Conservation (phyloP, 30 jellyfish, hydroid and myxozoan genomes). For the Aurelia aurita region DNA sequence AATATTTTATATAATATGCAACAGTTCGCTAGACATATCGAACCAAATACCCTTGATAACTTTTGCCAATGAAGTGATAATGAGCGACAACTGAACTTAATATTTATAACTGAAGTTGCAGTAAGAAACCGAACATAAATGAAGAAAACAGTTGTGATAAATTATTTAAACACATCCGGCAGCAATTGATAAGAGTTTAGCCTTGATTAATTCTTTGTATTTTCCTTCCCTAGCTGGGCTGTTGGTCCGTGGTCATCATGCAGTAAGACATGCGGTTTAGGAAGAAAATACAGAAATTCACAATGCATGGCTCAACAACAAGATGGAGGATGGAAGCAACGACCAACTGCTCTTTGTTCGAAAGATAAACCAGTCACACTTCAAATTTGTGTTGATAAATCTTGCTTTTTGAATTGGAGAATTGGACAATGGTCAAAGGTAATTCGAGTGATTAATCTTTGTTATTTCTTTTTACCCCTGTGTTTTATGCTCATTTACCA, state of each 20-base stretch:
- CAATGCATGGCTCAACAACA: constrained; percentile 60
- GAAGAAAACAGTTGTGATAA: too few species aligned
- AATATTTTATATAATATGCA: too few species aligned
- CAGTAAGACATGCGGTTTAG: constrained; percentile 91
- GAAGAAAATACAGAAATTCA: constrained; percentile 71
- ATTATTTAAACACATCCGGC: too few species aligned
- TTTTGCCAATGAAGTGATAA: too few species aligned
- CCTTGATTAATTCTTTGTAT: not conserved
- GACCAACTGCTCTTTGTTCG: constrained; percentile 56
- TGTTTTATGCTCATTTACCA: too few species aligned
- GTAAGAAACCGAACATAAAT: too few species aligned
- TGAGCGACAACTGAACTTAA: too few species aligned
- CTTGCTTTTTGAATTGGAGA: constrained; percentile 91
- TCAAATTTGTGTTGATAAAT: constrained; percentile 82
- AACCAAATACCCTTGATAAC: too few species aligned
- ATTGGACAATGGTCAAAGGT: constrained; percentile 91
- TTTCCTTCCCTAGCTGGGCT: constrained; percentile 60
- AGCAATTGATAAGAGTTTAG: too few species aligned
- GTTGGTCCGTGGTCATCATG: constrained; percentile 86
- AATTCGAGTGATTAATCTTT: not conserved
- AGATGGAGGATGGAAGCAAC: constrained; percentile 76
- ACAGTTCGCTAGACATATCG: too few species aligned
- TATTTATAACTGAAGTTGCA: too few species aligned
- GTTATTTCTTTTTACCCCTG: not conserved
- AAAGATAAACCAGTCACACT: constrained; percentile 88